Percentiles rank a stretch among this genome's conserved stretches.
Conservation (phyloP, 1,140 invertebrate species). For the Homalodisca vitripennis region DNA sequence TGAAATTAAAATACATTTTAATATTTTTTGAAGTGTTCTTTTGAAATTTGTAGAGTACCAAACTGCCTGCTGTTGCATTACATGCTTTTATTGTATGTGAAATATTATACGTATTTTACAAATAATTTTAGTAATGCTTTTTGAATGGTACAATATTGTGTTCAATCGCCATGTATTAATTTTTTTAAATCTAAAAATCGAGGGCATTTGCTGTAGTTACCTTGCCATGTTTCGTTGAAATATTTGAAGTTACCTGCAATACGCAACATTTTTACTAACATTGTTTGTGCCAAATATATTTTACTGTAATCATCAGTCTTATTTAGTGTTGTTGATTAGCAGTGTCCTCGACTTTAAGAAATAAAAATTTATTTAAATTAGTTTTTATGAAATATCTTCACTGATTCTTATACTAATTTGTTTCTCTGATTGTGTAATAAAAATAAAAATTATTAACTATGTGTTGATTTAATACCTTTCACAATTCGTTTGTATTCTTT, state of each 20-base stretch:
- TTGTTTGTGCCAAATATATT: constrained; percentile 29
- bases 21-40: too few species aligned
- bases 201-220: constrained; percentile 1
- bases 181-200: not conserved
- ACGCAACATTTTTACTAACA: constrained; percentile 14
- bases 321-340: not conserved
- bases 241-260: not conserved
- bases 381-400: constrained; percentile 1
- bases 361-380: constrained; percentile 1
- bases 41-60: too few species aligned
- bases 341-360: constrained; percentile 23
- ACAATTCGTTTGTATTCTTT: too few species aligned
- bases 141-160: too few species aligned
- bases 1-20: too few species aligned
- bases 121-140: too few species aligned
- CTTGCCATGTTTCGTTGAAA: not conserved
- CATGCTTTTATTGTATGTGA: constrained; percentile 30
- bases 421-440: constrained; percentile 31
- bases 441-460: constrained; percentile 20
- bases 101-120: constrained; percentile 17
- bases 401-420: constrained; percentile 27
- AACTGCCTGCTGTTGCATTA: constrained; percentile 19
- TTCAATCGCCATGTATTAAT: not conserved
- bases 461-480: too few species aligned
- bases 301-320: not conserved